These are phyloP conservation scores for Strigamia maritima DNA, from an alignment of 2,888 invertebrate genomes.

Conservation along the genomic window DNA sequence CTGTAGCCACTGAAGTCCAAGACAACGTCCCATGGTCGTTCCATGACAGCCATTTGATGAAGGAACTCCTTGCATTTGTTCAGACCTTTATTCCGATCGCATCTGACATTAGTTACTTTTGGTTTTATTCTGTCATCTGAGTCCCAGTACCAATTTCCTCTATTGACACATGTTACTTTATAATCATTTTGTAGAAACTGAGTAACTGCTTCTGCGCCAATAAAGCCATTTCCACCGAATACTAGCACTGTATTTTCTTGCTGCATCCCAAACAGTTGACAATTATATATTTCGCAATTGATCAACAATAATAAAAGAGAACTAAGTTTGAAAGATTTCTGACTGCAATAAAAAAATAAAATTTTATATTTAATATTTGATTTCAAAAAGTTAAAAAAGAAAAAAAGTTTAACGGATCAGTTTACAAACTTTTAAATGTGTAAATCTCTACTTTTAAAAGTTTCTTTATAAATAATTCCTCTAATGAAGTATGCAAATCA, in stretches of 20 bases:
- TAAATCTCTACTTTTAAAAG: not conserved
- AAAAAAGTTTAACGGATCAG: not conserved
- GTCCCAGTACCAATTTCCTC: slow-evolving; percentile 56
- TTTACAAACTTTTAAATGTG: not conserved
- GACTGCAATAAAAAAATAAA: not conserved
- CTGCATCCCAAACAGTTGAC: not conserved
- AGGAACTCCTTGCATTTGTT: slow-evolving; percentile 48
- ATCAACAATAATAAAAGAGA: not conserved
- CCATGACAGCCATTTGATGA: slow-evolving; percentile 43
- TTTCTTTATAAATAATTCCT: not conserved
- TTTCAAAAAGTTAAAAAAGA: not conserved
- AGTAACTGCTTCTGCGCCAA: slow-evolving; percentile 52
- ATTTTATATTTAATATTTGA: not conserved
- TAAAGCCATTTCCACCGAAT: slow-evolving; percentile 56
- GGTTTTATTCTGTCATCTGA: slow-evolving; percentile 46
- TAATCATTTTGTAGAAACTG: slow-evolving; percentile 48
- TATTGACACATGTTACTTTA: slow-evolving; percentile 52
- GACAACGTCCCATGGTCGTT: slow-evolving; percentile 50
- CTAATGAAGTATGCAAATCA: not conserved
- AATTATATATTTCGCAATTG: not conserved
- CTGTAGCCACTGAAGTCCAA: slow-evolving; percentile 55
- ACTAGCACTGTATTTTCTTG: slow-evolving; percentile 46
- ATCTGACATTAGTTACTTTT: slow-evolving; percentile 48
- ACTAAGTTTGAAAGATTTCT: not conserved
- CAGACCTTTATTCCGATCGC: slow-evolving; percentile 51